Percentiles rank a stretch among this genome's conserved stretches.
These are phyloP conservation scores for Drosophila anceps DNA, from an alignment of 2,888 invertebrate species.

Conservation along the genomic window DNA sequence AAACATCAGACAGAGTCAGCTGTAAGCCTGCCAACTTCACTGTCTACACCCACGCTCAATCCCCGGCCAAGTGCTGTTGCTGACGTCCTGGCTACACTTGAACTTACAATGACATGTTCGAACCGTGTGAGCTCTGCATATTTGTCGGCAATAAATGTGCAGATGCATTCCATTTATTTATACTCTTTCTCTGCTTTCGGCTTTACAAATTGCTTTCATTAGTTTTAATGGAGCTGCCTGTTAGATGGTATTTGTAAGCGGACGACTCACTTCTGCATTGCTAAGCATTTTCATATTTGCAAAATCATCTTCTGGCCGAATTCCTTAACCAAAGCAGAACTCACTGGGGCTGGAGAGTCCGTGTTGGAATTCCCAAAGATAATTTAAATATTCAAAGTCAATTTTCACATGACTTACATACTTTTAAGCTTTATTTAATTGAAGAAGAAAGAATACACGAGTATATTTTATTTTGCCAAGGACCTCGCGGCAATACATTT, in stretches of 20 bases:
- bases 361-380: background rate
- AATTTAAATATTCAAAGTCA: slow-evolving; percentile 5
- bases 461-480: background rate
- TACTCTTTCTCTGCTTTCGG: slow-evolving; percentile 21
- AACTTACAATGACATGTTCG: slow-evolving; percentile 79
- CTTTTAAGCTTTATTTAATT: slow-evolving; percentile 1
- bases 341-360: background rate
- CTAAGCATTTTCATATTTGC: slow-evolving; percentile 40
- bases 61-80: slow-evolving; percentile 22
- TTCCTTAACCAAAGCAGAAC: background rate
- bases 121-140: slow-evolving; percentile 64
- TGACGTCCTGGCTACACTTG: slow-evolving; percentile 68
- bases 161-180: slow-evolving; percentile 47
- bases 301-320: slow-evolving; percentile 21
- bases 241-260: slow-evolving; percentile 39
- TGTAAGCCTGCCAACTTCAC: slow-evolving; percentile 16
- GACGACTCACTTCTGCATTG: slow-evolving; percentile 38
- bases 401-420: background rate
- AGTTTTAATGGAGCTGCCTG: slow-evolving; percentile 66
- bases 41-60: slow-evolving; percentile 5
- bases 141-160: slow-evolving; percentile 55
- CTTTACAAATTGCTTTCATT: slow-evolving; percentile 75
- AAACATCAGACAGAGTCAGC: slow-evolving; percentile 43
- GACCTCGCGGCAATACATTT: background rate
- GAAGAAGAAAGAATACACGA: background rate